phyloP scores from a whole-genome alignment of 2,888 invertebrate species.

The Leptura quadrifasciata region DNA sequence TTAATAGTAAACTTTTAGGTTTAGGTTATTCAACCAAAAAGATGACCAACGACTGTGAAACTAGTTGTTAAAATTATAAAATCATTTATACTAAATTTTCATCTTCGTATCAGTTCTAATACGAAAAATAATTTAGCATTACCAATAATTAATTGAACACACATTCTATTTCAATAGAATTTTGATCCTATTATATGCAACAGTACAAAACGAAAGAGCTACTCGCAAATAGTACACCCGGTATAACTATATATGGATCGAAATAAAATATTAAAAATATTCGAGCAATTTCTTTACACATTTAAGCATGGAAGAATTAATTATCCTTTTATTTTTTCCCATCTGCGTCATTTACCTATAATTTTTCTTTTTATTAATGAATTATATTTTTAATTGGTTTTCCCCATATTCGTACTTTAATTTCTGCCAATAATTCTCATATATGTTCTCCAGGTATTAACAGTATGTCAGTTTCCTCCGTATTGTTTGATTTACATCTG shows the following conservation, averaged over 20 bases:
- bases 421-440: conserved; percentile 16
- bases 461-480: conserved; percentile 12
- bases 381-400: conserved; percentile 10
- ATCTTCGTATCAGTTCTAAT: too few relatives aligned
- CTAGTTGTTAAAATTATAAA: too few relatives aligned
- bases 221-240: too few relatives aligned
- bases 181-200: too few relatives aligned
- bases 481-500: conserved; percentile 5
- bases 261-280: background rate
- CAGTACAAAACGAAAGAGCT: too few relatives aligned
- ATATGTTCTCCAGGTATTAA: conserved; percentile 21
- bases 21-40: too few relatives aligned
- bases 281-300: background rate
- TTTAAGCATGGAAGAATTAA: background rate
- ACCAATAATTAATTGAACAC: too few relatives aligned
- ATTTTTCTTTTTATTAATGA: background rate
- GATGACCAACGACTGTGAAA: too few relatives aligned
- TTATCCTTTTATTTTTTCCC: background rate
- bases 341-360: conserved; percentile 4
- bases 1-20: too few relatives aligned
- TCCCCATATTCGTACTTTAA: conserved; percentile 13
- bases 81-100: too few relatives aligned
- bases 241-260: background rate
- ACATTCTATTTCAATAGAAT: too few relatives aligned
- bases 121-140: too few relatives aligned